These are phyloP conservation scores for Nephrotoma guestfalica DNA, from an alignment of 2,888 invertebrate genomes.

Conservation along the genomic window DNA sequence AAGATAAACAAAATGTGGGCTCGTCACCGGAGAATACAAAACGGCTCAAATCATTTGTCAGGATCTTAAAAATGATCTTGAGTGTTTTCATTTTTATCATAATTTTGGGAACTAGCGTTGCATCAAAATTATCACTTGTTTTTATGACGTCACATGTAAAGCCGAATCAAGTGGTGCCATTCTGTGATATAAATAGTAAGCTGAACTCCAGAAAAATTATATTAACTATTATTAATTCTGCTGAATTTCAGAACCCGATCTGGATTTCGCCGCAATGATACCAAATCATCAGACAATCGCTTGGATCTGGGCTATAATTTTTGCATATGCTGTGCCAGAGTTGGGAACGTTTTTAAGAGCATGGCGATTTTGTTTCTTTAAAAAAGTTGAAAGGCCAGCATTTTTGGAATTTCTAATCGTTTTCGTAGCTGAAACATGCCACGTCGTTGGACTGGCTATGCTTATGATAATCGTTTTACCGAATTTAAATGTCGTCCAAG, in stretches of 20 bases:
- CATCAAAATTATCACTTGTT: conserved; percentile 57
- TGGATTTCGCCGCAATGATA: conserved; percentile 44
- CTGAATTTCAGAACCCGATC: conserved; percentile 37
- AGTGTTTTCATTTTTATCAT: conserved; percentile 50
- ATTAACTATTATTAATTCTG: background rate
- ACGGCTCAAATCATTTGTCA: conserved; percentile 42
- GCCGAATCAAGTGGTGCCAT: conserved; percentile 36
- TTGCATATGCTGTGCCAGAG: conserved; percentile 65
- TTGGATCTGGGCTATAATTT: conserved; percentile 69
- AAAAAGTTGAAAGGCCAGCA: conserved; percentile 44
- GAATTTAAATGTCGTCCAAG: conserved; percentile 63
- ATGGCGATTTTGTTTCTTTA: conserved; percentile 56
- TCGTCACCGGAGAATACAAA: conserved; percentile 42
- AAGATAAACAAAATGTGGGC: conserved; percentile 48
- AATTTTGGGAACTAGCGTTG: conserved; percentile 41
- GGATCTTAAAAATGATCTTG: conserved; percentile 49
- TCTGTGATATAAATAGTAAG: conserved; percentile 40
- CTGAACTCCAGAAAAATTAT: conserved; percentile 4
- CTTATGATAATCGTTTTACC: conserved; percentile 65
- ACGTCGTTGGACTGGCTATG: conserved; percentile 61
- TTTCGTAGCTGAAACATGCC: conserved; percentile 59
- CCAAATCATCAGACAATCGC: conserved; percentile 49
- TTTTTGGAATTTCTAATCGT: conserved; percentile 37
- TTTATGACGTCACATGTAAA: conserved; percentile 59
- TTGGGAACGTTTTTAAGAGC: conserved; percentile 55